Evolutionary conservation across 2,888 invertebrate genomes (phyloP).

Genomic region (Agonopterix alstromeriana): DNA sequence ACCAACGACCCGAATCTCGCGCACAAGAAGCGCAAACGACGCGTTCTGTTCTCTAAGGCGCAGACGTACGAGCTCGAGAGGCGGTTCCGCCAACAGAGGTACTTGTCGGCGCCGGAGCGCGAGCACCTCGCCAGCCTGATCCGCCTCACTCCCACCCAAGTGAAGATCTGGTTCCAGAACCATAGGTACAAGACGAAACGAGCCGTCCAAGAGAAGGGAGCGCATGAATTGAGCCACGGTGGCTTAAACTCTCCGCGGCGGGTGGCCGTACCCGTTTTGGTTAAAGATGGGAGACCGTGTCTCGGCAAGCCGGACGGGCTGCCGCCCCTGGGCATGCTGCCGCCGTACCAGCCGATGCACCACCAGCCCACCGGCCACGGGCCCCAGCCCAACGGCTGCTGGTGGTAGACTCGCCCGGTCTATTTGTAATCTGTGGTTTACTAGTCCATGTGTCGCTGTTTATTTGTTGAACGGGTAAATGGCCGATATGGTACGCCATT

Average conservation of each 20-base stretch:
- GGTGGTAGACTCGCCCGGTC: conserved; percentile 64
- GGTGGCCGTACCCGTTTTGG: conserved; percentile 95
- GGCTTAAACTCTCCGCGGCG: conserved; percentile 89
- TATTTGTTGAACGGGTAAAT: conserved; percentile 14
- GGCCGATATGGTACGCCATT: neutral
- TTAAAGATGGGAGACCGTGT: conserved; percentile 96
- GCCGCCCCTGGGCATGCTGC: conserved; percentile 65
- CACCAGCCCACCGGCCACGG: conserved; percentile 57
- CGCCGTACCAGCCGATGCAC: conserved; percentile 68
- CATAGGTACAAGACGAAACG: conserved; percentile 99
- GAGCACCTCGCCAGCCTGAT: conserved; percentile 98
- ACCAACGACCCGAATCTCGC: conserved; percentile 63
- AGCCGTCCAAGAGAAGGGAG: conserved; percentile 95
- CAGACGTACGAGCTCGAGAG: conserved; percentile 98
- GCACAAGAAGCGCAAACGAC: conserved; percentile 94
- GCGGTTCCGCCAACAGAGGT: conserved; percentile 96
- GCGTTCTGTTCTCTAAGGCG: conserved; percentile 97
- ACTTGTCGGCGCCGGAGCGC: conserved; percentile 97
- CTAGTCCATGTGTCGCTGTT: conserved; percentile 47
- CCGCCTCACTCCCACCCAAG: conserved; percentile 96
- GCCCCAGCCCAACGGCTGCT: conserved; percentile 64
- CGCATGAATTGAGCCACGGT: conserved; percentile 81
- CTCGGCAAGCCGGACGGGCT: conserved; percentile 77
- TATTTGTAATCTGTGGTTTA: conserved; percentile 32
- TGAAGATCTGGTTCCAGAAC: conserved; percentile 99